Evolutionary conservation across 2,888 invertebrate species (phyloP), one percentile per base, ranked within the genome.

Genomic region (Eubasilissa splendida): DNA sequence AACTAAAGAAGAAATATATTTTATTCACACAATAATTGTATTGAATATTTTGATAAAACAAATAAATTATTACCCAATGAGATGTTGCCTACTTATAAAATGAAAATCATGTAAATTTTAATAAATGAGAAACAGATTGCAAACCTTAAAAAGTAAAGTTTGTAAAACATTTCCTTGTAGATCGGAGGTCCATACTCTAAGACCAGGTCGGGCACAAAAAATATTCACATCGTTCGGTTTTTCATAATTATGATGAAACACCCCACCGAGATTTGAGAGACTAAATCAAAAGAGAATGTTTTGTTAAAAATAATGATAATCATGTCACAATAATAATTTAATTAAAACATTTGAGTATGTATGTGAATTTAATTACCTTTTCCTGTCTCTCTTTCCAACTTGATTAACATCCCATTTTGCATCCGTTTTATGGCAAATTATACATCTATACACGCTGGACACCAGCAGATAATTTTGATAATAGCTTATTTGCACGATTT

Each of bases 321-420:
- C 42, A 42, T 42, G 42, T 42, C 42, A 42, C 1, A 42, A 42
- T 5, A 42, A 42, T 42, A 42, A 42, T 42, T 42, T 42, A 42
- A 42, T 42, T 7, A 42, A 42, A 42, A 42, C 42, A 42, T 42
- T 42, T 42, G 4, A 42, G 42, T 7, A 7, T 4, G 7, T 42
- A 7, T 4, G 7, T 42, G 42, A 42, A 5, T 42, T 42, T 50
- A 50, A 88, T 86, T 87, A 95, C 94, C 93, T 93, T 91, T 96
- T 97, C 84, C 97, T 91, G 87, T 97, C 97, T 87, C 95, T 95
- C 86, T 94, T 95, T 60, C 97, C 97, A 82, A 97, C 93, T 90
- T 97, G 96, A 70, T 89, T 92, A 66, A 96, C 92, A 84, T 91
- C 92, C 93, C 95, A 95, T 85, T 91, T 90, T 70, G 90, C 91